These are phyloP conservation scores for Falco columbarius DNA, from an alignment of 2,797 vertebrate species.

Conservation along the genomic window DNA sequence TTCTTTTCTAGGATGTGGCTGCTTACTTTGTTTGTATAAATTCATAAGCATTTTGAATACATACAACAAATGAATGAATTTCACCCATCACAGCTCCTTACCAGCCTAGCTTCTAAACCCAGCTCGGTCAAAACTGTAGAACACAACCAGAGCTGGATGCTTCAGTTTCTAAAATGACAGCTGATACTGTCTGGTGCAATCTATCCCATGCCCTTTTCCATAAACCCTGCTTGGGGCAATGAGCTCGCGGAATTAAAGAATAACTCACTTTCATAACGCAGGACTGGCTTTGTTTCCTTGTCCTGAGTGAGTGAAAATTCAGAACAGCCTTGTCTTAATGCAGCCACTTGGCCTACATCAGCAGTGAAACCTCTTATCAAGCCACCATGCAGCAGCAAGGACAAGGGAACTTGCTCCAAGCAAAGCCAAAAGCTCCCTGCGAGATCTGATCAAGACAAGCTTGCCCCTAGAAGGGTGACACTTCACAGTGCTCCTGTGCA, in stretches of 20 bases:
- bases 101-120: background rate
- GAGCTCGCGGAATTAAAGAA: background rate
- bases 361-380: background rate
- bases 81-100: background rate
- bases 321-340: background rate
- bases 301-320: background rate
- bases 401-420: background rate
- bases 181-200: background rate
- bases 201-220: background rate
- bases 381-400: background rate
- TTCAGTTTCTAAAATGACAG: background rate
- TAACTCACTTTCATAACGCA: rapidly evolving
- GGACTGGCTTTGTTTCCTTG: background rate
- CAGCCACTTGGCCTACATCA: background rate
- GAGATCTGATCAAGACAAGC: background rate
- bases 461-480: rapidly evolving
- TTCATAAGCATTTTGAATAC: background rate
- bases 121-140: background rate
- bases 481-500: rapidly evolving
- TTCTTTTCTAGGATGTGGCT: background rate
- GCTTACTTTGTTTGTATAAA: background rate
- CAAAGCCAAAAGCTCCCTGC: background rate
- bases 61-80: rapidly evolving
- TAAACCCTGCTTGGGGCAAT: background rate
- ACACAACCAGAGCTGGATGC: background rate